Percentiles rank a stretch among this genome's conserved stretches.
Conservation (phyloP, 2,888 invertebrate species). For the Unio pictorum region DNA sequence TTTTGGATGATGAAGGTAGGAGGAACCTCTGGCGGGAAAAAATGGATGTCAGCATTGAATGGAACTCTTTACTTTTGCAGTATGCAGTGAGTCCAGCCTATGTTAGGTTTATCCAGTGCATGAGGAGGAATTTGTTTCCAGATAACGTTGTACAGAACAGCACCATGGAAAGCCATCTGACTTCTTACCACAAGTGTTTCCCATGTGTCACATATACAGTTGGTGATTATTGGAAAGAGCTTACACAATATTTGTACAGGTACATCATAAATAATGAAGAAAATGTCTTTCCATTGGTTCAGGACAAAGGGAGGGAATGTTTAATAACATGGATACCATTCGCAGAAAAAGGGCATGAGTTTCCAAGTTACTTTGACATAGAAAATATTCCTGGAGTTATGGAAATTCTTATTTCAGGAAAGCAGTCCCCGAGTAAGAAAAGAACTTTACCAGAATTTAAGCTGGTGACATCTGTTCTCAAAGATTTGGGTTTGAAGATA, state of each 20-base stretch:
- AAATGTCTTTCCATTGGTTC: constrained; percentile 10
- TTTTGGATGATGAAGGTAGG: constrained; percentile 48
- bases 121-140: neutral
- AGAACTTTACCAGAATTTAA: no score
- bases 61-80: neutral
- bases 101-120: neutral
- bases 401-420: no score
- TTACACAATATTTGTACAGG: constrained; percentile 15
- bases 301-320: neutral
- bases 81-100: constrained; percentile 1
- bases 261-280: constrained; percentile 4
- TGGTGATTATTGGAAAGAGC: constrained; percentile 20
- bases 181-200: constrained; percentile 14
- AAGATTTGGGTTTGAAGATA: constrained; percentile 14
- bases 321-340: no score
- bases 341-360: no score
- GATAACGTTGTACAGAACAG: constrained; percentile 1
- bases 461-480: no score
- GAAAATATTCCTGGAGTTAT: neutral
- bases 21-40: constrained; percentile 28
- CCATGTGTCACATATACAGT: constrained; percentile 11
- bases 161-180: neutral
- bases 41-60: neutral
- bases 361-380: no score
- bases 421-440: no score